Evolutionary conservation across 2,113 vertebrate species (phyloP), one percentile per base, ranked within the genome.

Genomic region (Zeus faber): DNA sequence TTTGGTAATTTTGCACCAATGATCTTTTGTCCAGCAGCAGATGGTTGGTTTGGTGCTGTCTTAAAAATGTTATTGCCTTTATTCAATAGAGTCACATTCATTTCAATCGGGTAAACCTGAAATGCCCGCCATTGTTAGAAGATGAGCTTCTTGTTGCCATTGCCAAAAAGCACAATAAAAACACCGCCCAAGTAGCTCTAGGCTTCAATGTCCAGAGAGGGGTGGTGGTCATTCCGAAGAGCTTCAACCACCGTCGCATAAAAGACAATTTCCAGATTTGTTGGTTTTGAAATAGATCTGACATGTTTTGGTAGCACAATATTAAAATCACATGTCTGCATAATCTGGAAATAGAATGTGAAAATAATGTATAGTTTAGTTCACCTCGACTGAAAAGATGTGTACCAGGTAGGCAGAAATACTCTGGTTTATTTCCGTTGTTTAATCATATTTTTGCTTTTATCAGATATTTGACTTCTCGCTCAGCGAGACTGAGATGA

Each of bases 221-320:
- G 3, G 90, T 97, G 2, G 92, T 90, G 1, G 93, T 98, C 69
- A 97, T 98, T 65, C 95, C 96, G 11, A 98, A 96, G 82, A 99
- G 95, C 64, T 95, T 94, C 80, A 91, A 65, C 24, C 71, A 79
- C 1, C 62, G 90, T 21, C 89, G 91, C 52, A 95, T 98, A 72
- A 91, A 78, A 70, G 89, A 94, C 54, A 98, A 98, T 79, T 93
- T 95, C 63, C 91, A 97, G 91, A 95, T 95, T 74, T 6, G 69
- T 62, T 51, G 29, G n/a, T n/a, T n/a, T n/a, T n/a, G n/a, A n/a
- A n/a, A n/a, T n/a, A n/a, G n/a, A n/a, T n/a, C n/a, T n/a, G n/a
- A n/a, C n/a, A n/a, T n/a, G n/a, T n/a, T n/a, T n/a, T n/a, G n/a
- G n/a, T n/a, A n/a, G n/a, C n/a, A n/a, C n/a, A n/a, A n/a, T n/a